These are phyloP conservation scores for Erythrolamprus reginae DNA, from an alignment of 2,113 vertebrate genomes.

Conservation along the genomic window DNA sequence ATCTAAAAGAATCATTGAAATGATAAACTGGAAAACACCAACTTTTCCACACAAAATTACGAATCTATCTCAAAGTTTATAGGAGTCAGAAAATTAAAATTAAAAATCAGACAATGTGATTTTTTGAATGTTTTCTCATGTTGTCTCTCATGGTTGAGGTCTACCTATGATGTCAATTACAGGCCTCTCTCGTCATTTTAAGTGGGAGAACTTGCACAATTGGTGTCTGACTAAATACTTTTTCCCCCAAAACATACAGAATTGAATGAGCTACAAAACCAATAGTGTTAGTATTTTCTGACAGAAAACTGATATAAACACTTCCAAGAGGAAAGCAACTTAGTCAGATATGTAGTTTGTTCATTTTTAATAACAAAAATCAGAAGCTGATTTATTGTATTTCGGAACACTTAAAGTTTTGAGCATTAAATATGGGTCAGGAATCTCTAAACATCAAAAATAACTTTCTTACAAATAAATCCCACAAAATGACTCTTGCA, in stretches of 20 bases:
- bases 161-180: no score
- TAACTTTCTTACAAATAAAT: conserved; percentile 65
- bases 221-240: no score
- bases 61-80: background rate
- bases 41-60: background rate
- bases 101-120: no score
- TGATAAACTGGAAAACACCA: background rate
- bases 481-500: conserved; percentile 46
- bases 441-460: conserved; percentile 58
- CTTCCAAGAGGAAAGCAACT: conserved; percentile 27
- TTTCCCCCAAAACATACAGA: background rate
- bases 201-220: no score
- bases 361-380: conserved; percentile 25
- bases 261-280: background rate
- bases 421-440: conserved; percentile 63
- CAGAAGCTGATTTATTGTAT: conserved; percentile 34
- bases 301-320: background rate
- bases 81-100: no score
- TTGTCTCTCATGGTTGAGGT: no score
- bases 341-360: background rate
- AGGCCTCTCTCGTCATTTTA: no score
- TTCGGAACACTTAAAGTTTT: conserved; percentile 50
- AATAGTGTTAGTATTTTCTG: background rate
- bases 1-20: background rate
- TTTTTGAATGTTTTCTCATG: no score